Conservation (phyloP, 2,888 invertebrate species). For the Trachelus troglodyta region DNA sequence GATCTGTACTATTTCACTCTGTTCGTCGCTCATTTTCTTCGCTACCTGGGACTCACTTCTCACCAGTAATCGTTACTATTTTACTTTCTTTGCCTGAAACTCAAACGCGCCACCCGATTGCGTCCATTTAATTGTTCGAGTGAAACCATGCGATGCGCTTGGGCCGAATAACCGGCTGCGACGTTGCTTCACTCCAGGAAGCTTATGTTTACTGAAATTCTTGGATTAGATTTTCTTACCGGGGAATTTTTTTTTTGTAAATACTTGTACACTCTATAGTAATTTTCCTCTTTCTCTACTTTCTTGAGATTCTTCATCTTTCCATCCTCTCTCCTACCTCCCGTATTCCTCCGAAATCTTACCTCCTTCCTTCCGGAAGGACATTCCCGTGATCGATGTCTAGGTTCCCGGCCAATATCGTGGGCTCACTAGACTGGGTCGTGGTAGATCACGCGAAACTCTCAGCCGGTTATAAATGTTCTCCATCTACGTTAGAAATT, state of each 20-base stretch:
- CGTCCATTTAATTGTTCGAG: neutral
- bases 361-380: neutral
- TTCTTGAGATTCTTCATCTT: neutral
- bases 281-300: neutral
- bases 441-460: constrained; percentile 5
- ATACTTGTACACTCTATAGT: neutral
- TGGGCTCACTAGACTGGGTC: neutral
- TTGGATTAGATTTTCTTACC: neutral
- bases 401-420: neutral
- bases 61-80: too few species aligned
- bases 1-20: too few species aligned
- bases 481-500: neutral
- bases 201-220: neutral
- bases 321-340: neutral
- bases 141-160: neutral
- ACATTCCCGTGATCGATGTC: constrained; percentile 3
- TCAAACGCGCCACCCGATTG: too few species aligned
- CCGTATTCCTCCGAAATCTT: neutral
- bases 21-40: too few species aligned
- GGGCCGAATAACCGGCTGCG: too few species aligned
- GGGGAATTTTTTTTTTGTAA: neutral
- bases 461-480: constrained; percentile 1
- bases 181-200: neutral
- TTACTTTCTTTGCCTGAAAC: too few species aligned
- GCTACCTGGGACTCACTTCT: too few species aligned